Evolutionary conservation across 2,888 invertebrate species (phyloP).

Genomic region (Rhabditoides inermis): DNA sequence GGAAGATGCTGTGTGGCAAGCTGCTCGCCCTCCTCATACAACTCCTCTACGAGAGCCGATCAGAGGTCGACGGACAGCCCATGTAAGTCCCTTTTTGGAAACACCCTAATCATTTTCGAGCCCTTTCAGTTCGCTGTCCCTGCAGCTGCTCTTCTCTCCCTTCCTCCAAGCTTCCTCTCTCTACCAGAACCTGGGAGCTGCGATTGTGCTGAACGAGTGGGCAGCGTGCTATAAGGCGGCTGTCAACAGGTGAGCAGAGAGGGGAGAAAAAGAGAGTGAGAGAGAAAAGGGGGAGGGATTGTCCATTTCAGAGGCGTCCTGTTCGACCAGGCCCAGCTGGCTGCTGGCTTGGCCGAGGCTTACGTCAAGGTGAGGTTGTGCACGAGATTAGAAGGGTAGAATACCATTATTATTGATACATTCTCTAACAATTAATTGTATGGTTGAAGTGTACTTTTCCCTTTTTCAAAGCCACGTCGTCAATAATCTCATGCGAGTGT

Average conservation of each 20-base stretch:
- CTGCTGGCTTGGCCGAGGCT: no score
- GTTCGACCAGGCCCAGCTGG: no score
- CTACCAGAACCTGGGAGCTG: conserved; percentile 37
- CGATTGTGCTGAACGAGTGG: conserved; percentile 37
- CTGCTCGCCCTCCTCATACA: conserved; percentile 40
- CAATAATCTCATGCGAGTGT: no score
- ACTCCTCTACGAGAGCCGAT: conserved; percentile 16
- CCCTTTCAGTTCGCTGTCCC: conserved; percentile 3
- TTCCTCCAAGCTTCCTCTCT: conserved; percentile 32
- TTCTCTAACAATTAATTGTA: no score
- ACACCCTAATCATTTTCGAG: not conserved
- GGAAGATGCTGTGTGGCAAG: conserved; percentile 42
- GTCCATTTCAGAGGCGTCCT: no score
- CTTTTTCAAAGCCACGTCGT: no score
- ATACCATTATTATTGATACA: no score
- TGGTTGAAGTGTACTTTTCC: no score
- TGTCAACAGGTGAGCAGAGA: conserved; percentile 4
- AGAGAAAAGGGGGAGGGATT: no score
- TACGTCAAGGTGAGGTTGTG: no score
- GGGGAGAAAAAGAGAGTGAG: no score
- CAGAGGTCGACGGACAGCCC: conserved; percentile 17
- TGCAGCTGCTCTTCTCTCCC: conserved; percentile 38
- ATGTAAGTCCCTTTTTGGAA: conserved; percentile 8
- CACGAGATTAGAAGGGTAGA: no score
- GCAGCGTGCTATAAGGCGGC: conserved; percentile 14